Conservation (phyloP, 2,797 vertebrate species). For the Acanthopagrus latus region DNA sequence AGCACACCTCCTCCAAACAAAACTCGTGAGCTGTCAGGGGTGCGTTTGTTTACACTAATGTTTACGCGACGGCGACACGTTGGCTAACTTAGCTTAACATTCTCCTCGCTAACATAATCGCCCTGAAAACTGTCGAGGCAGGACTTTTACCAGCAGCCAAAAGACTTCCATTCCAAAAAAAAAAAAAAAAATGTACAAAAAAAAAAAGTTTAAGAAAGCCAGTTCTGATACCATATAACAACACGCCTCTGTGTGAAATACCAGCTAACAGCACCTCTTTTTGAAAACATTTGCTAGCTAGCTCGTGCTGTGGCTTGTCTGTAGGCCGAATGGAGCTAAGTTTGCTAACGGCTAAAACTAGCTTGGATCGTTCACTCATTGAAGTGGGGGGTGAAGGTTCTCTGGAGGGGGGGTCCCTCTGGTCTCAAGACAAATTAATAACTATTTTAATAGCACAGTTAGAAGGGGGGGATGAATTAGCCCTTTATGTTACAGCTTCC, state of each 20-base stretch:
- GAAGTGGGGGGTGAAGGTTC: neutral
- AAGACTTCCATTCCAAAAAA: neutral
- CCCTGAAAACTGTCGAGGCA: neutral
- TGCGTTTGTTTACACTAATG: constrained; percentile 78
- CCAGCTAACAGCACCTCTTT: neutral
- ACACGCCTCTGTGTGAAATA: neutral
- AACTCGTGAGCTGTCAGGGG: constrained; percentile 29
- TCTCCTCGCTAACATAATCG: constrained; percentile 8
- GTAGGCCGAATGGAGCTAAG: constrained; percentile 38
- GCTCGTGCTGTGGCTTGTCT: neutral
- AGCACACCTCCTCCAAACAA: constrained; percentile 13
- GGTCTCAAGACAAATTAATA: neutral
- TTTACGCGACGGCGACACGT: constrained; percentile 61
- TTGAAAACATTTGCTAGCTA: neutral
- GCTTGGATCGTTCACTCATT: constrained; percentile 3
- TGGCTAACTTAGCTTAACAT: constrained; percentile 11
- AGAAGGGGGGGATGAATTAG: neutral
- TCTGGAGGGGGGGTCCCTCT: neutral
- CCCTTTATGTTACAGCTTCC: neutral
- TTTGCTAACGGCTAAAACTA: constrained; percentile 40
- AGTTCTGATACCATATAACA: neutral
- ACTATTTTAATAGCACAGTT: neutral
- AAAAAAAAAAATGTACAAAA: no score
- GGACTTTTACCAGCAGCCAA: neutral
- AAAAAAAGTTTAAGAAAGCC: neutral